Base-by-base conservation (phyloP, 2,113 vertebrate species). In the Caracal caracal region DNA sequence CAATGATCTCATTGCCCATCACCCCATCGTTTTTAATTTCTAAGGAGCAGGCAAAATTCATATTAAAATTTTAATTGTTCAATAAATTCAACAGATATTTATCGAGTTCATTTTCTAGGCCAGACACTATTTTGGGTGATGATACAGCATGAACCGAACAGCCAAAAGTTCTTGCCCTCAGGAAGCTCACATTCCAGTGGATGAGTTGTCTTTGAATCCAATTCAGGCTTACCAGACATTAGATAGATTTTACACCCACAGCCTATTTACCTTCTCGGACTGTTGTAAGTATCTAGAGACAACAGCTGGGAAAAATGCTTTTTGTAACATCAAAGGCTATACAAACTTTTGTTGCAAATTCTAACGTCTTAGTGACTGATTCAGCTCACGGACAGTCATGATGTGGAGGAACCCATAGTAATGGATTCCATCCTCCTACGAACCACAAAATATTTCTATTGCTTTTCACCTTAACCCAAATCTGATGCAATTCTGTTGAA, bases 381-480 rank as follows among this genome's bases (percentile, higher is more conserved):
- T 78, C 20, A 28, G 33, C 19, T 88, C 49, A 47, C 53, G 33
- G 22, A 13, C 30, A 73, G 30, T 85, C 43, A 47, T 16, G 65
- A 82, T 43, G 26, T 78, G 63, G 88, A 37, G 82, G 71, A 93
- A 49, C 35, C 12, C 8, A 63, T 3, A 53, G 33, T 26, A 53
- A 90, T 17, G 6, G 12, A 85, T 17, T 51, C 56, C 63, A 28
- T 65, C 35, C 28, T 82, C 66, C 8, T 3, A 26, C 4, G 24
- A 82, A 71, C 43, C 59, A 90, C 56, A 84, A 33, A 47, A 10
- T 65, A 84, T 24, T 88, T 43, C 80, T 80, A 66, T 1, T 76
- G 84, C 37, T 26, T 95, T 93, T 93, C 26, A 89, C 6, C 63
- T 87, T 82, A 82, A 71, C 61, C 40, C 75, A 80, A 92, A 73